phyloP scores from a whole-genome alignment of 2,113 vertebrate genomes.

The Cryptomyrus ogoouensis region DNA sequence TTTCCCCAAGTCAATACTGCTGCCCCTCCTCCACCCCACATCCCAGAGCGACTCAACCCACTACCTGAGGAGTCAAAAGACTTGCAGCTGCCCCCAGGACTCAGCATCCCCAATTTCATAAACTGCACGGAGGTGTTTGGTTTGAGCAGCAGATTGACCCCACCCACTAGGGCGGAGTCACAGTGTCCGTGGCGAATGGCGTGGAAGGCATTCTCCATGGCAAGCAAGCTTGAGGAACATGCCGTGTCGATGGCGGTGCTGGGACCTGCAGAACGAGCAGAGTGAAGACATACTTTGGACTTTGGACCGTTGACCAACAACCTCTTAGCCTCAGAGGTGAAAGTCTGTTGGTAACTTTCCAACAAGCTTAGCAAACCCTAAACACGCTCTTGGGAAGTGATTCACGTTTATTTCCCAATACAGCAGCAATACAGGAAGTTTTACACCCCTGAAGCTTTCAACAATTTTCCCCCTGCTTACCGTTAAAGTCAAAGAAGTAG shows the following conservation, averaged over 20 bases:
- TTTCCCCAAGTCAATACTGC: not conserved
- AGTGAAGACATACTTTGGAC: not conserved
- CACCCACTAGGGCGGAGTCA: constrained; percentile 77
- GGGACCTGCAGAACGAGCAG: constrained; percentile 65
- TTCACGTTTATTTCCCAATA: not conserved
- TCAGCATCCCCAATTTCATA: constrained; percentile 93
- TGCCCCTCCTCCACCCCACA: not conserved
- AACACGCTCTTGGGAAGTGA: not conserved
- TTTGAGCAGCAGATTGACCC: constrained; percentile 83
- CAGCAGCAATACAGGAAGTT: not conserved
- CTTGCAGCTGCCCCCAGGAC: constrained; percentile 79
- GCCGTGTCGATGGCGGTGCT: constrained; percentile 88
- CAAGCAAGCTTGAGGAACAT: constrained; percentile 87
- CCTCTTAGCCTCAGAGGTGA: not conserved
- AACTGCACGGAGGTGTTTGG: constrained; percentile 94
- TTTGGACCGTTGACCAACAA: not conserved
- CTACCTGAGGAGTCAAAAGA: constrained; percentile 75
- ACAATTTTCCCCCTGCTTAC: constrained; percentile 46
- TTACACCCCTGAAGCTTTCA: not conserved
- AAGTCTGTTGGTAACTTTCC: not conserved
- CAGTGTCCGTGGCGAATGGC: constrained; percentile 75
- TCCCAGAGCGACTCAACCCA: not conserved
- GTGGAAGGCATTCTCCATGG: constrained; percentile 78
- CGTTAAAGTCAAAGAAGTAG: constrained; percentile 84
- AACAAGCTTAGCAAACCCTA: not conserved